Conservation (phyloP, 2,797 vertebrate genomes). For the Miichthys miiuy region DNA sequence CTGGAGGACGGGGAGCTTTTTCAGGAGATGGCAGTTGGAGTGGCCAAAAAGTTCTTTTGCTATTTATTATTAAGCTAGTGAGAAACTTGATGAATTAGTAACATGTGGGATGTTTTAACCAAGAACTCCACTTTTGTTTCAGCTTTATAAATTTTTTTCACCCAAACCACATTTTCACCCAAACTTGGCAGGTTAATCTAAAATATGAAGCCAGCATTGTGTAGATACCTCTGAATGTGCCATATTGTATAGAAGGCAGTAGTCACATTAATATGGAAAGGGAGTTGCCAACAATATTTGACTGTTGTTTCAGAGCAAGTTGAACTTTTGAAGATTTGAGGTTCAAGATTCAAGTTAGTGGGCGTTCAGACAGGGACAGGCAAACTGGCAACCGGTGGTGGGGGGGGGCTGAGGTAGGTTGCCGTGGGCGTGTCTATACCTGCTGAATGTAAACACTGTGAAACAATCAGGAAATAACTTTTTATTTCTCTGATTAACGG, state of each 20-base stretch:
- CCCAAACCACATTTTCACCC: neutral
- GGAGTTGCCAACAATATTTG: neutral
- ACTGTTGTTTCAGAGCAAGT: neutral
- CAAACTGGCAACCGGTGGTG: too few species aligned
- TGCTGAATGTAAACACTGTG: too few species aligned
- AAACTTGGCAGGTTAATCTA: neutral
- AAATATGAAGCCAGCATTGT: neutral
- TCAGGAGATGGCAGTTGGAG: conserved; percentile 78
- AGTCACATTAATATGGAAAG: neutral
- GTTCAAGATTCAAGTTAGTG: too few species aligned
- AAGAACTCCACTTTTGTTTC: neutral
- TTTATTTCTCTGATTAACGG: too few species aligned
- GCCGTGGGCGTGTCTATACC: too few species aligned
- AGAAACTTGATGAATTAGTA: conserved; percentile 79
- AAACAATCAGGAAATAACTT: too few species aligned
- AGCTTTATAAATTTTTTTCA: neutral
- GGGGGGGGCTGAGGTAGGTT: too few species aligned
- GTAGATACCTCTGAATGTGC: neutral
- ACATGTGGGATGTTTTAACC: conserved; percentile 49
- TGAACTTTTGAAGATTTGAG: neutral
- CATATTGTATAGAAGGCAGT: neutral
- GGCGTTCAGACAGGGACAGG: too few species aligned
- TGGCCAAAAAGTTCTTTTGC: conserved; percentile 78
- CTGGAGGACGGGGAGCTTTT: conserved; percentile 79
- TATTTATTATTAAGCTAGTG: conserved; percentile 88